Evolutionary conservation across 2,888 invertebrate species (phyloP), one percentile per base, ranked within the genome.

Genomic region (Acanthosepion lycidas): DNA sequence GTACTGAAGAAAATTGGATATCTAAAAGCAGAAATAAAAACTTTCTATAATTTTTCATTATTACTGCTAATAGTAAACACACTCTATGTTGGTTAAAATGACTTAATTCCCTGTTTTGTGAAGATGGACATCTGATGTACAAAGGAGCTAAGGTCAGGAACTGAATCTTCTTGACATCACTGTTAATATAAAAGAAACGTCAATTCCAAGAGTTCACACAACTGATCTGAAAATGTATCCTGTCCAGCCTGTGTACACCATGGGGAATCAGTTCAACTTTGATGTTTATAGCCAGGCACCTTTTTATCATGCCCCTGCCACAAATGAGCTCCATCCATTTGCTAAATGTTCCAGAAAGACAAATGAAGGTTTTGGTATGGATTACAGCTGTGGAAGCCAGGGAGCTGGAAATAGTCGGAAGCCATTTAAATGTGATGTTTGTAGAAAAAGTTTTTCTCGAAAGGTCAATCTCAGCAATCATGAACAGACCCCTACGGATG

Each of bases 251-350:
- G 33, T 92, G 92, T 92, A 92, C 23, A 92, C 49, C 0, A 92
- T 92, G 92, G 92, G 92, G 49, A 92, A 92, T 20, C 92, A 92
- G 48, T 92, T 92, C 51, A 92, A 92, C 49, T 92, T 92, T 49
- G 92, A 92, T 49, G n/a, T 92, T 20, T 92, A 92, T 92, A 51
- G 92, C 20, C 92, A 48, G 51, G 15, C 92, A 92, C 33, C 92
- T 28, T 51, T 92, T 92, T 92, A 92, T 92, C 51, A 26, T 49
- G 23, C 49, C 51, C n/a, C 51, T 33, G 15, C 92, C n/a, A 28
- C 92, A 23, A 49, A 92, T 28, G 92, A 92, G 33, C 28, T n/a
- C 48, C 92, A 48, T 28, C 51, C 92, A 12, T 49, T 49, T 92
- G 92, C 49, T 12, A 92, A 92, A 51, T 92, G 92, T 49, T 15